phyloP scores from a whole-genome alignment of 2,888 invertebrate genomes.

The Tenthredo scrophulariae region DNA sequence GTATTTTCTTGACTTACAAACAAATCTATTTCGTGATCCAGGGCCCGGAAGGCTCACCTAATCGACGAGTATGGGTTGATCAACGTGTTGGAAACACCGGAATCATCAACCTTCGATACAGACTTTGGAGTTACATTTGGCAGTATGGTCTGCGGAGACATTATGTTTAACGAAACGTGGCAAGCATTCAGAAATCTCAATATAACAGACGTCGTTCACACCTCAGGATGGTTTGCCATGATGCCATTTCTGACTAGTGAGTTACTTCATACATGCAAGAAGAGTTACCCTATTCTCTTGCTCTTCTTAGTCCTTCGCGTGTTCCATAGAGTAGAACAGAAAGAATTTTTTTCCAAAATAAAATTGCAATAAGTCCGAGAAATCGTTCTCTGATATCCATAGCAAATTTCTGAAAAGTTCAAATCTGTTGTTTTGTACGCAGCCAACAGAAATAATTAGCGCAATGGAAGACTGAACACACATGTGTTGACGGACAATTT shows the following conservation, averaged over 20 bases:
- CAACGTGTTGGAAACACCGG: conserved; percentile 64
- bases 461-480: background rate
- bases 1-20: background rate
- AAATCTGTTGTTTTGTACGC: no score
- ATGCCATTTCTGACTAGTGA: conserved; percentile 79
- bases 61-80: conserved; percentile 77
- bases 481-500: background rate
- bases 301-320: background rate
- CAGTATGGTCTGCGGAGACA: conserved; percentile 81
- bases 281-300: background rate
- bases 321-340: no score
- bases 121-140: conserved; percentile 81
- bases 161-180: conserved; percentile 79
- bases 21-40: background rate
- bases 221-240: conserved; percentile 81
- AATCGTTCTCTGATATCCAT: no score
- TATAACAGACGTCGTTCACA: conserved; percentile 79
- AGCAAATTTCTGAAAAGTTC: no score
- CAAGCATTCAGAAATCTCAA: conserved; percentile 73
- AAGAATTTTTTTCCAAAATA: no score
- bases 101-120: conserved; percentile 77
- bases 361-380: no score
- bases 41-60: conserved; percentile 77
- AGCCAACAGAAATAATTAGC: no score
- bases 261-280: background rate